Percentiles rank a stretch among this genome's conserved stretches.
Conservation (phyloP, 1,140 invertebrate genomes). For the Drosophila pallidifrons region DNA sequence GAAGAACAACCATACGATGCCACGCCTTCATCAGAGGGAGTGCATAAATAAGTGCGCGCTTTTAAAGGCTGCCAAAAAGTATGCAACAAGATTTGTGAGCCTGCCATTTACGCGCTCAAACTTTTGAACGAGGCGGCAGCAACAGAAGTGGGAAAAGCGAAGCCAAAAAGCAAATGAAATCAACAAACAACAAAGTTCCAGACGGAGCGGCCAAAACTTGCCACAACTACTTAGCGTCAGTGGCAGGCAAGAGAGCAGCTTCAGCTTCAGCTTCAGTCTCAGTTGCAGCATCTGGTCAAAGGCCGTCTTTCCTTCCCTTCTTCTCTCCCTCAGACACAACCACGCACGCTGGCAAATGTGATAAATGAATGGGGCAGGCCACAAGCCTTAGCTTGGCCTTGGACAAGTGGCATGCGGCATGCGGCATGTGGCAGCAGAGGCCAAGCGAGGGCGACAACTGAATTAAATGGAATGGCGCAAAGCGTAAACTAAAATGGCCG, state of each 20-base stretch:
- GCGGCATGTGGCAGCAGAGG: constrained; percentile 1
- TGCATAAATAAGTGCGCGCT: neutral
- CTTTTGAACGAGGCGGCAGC: neutral
- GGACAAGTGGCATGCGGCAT: constrained; percentile 1
- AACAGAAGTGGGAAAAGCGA: neutral
- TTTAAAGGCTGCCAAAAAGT: constrained; percentile 36
- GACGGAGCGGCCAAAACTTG: constrained; percentile 56
- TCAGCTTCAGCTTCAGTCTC: neutral
- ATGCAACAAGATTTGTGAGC: constrained; percentile 54
- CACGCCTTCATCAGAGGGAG: neutral
- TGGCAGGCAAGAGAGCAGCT: constrained; percentile 46
- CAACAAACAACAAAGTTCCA: constrained; percentile 51
- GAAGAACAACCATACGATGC: neutral
- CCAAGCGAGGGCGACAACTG: constrained; percentile 35
- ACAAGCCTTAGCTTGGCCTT: constrained; percentile 34
- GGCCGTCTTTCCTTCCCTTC: neutral
- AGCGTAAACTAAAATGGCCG: constrained; percentile 59
- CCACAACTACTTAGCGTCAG: constrained; percentile 78
- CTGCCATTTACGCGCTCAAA: constrained; percentile 47
- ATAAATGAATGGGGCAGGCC: constrained; percentile 41
- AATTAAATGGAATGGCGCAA: constrained; percentile 65
- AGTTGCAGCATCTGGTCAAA: constrained; percentile 10
- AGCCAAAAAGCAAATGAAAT: constrained; percentile 51
- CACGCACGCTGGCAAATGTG: constrained; percentile 6
- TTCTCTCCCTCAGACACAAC: neutral